Conservation (phyloP, 1,140 invertebrate species). For the Olivierus martensii region DNA sequence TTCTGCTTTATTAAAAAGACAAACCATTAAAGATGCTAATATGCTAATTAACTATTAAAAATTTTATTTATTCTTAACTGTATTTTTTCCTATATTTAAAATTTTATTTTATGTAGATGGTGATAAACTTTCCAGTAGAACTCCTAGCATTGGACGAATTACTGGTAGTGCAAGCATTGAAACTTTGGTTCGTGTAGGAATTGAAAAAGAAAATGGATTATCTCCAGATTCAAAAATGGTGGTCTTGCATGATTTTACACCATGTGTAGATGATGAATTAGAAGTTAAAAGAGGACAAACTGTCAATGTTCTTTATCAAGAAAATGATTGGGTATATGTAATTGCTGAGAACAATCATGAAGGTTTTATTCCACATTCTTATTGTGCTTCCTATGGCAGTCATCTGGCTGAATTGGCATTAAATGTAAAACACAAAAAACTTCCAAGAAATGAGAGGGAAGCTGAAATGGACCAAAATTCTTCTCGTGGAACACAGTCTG, state of each 20-base stretch:
- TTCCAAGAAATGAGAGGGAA: slow-evolving; percentile 41
- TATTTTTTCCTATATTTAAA: background rate
- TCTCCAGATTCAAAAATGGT: slow-evolving; percentile 90
- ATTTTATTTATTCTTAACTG: no score
- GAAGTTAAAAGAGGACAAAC: slow-evolving; percentile 62
- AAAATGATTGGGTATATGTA: slow-evolving; percentile 94
- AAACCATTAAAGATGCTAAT: no score
- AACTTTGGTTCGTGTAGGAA: slow-evolving; percentile 79
- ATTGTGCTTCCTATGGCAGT: slow-evolving; percentile 71
- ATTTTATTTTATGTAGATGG: slow-evolving; percentile 36
- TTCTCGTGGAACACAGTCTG: slow-evolving; percentile 7
- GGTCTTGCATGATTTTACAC: slow-evolving; percentile 84
- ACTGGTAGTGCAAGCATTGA: slow-evolving; percentile 91
- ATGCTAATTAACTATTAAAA: slow-evolving; percentile 12
- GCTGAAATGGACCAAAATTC: slow-evolving; percentile 13
- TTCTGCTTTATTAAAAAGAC: no score
- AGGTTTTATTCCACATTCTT: slow-evolving; percentile 88
- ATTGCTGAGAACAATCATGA: slow-evolving; percentile 71
- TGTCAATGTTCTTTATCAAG: slow-evolving; percentile 81
- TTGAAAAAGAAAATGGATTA: slow-evolving; percentile 68
- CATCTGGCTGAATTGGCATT: slow-evolving; percentile 56
- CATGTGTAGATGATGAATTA: slow-evolving; percentile 87
- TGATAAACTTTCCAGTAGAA: slow-evolving; percentile 53
- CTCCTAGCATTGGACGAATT: slow-evolving; percentile 62
- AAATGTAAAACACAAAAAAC: slow-evolving; percentile 59